A percentile compares a stretch with the other conserved stretches of the same genome.
Evolutionary conservation across 35 echinoderm and acorn worm species (phyloP).

Genomic region (Amphiura filiformis): DNA sequence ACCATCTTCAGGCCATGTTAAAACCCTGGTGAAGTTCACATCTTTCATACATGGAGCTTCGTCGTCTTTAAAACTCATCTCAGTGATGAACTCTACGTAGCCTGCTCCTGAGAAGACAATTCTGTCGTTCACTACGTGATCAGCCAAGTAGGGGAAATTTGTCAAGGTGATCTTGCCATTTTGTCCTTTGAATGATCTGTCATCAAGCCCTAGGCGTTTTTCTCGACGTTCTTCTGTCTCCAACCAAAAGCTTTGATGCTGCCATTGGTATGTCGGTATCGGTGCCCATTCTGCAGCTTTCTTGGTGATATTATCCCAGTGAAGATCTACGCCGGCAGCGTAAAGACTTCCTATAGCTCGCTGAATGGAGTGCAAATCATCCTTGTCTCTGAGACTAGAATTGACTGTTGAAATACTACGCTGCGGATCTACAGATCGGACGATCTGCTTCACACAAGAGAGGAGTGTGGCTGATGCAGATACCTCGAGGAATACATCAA

Average conservation of each 20-base stretch:
- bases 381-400: constrained; percentile 60
- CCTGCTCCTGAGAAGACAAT: constrained; percentile 72
- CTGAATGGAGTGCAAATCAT: constrained; percentile 57
- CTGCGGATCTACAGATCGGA: constrained; percentile 52
- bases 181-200: constrained; percentile 86
- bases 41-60: constrained; percentile 39
- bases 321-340: constrained; percentile 36
- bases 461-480: constrained; percentile 79
- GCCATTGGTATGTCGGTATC: constrained; percentile 82
- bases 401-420: constrained; percentile 48
- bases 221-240: constrained; percentile 80
- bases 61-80: constrained; percentile 29
- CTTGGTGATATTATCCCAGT: constrained; percentile 69
- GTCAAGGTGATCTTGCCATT: constrained; percentile 69
- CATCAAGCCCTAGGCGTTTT: constrained; percentile 79
- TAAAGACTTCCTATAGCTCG: constrained; percentile 56
- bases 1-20: constrained; percentile 60
- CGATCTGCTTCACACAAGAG: constrained; percentile 80
- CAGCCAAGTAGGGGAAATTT: constrained; percentile 70
- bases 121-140: constrained; percentile 48
- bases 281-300: constrained; percentile 55
- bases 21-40: constrained; percentile 33
- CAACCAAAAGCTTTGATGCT: constrained; percentile 61
- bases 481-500: constrained; percentile 79
- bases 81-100: constrained; percentile 59